Evolutionary conservation across 2,888 invertebrate species (phyloP).

Genomic region (Alitta virens): DNA sequence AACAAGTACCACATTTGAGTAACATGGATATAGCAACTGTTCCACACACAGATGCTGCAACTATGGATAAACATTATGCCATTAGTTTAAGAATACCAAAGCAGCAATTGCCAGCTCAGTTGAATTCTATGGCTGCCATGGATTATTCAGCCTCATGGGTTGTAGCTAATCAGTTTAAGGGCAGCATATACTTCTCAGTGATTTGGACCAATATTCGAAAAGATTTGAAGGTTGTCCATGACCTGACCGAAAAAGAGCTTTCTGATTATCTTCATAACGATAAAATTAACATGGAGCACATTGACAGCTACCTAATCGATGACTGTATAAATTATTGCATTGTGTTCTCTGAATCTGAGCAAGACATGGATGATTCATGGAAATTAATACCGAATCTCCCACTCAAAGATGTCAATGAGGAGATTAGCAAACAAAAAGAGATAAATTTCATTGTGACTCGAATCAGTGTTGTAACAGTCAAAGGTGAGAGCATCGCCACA

Average conservation of each 20-base stretch:
- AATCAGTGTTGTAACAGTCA: no score
- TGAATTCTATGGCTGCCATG: not conserved
- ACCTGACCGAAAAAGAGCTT: conserved; percentile 6
- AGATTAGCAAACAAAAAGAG: no score
- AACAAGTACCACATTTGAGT: conserved; percentile 25
- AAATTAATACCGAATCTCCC: no score
- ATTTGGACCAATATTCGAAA: conserved; percentile 28
- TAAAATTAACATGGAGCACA: no score
- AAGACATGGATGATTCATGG: no score
- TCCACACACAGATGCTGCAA: conserved; percentile 10
- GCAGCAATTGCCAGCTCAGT: not conserved
- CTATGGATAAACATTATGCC: conserved; percentile 9
- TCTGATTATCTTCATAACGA: not conserved
- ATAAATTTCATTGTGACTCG: no score
- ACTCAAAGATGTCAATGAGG: no score
- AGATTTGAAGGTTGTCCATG: conserved; percentile 1
- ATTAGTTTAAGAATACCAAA: conserved; percentile 10
- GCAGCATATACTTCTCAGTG: conserved; percentile 29
- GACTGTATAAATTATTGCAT: no score
- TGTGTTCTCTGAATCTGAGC: no score
- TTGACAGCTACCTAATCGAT: no score
- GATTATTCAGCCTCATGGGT: conserved; percentile 17
- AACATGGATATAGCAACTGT: not conserved
- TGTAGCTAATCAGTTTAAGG: conserved; percentile 10
- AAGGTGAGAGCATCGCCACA: no score